phyloP scores from a whole-genome alignment of 2,113 vertebrate genomes.

The Drymodes brunneopygia region DNA sequence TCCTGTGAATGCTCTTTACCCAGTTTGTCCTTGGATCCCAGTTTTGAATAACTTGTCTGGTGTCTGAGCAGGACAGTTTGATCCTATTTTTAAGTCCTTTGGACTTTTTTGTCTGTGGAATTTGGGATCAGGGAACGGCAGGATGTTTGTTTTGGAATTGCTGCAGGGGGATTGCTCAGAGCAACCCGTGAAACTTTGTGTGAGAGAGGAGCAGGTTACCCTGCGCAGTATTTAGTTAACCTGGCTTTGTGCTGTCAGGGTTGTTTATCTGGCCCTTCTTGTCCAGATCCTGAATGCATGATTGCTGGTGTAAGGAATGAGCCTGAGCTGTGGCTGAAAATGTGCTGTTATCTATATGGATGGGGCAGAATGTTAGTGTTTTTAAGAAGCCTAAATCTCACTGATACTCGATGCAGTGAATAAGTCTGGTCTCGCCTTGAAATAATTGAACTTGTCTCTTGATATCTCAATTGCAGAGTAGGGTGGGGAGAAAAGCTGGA shows the following conservation, averaged over 20 bases:
- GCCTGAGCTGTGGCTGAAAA: background rate
- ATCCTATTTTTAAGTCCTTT: background rate
- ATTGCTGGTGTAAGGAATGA: background rate
- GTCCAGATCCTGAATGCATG: background rate
- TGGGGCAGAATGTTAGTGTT: background rate
- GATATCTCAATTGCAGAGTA: background rate
- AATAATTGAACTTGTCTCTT: background rate
- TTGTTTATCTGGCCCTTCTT: background rate
- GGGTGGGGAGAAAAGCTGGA: background rate
- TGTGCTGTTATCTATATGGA: background rate
- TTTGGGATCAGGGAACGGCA: background rate
- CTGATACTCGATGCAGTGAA: background rate
- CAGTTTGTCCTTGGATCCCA: background rate
- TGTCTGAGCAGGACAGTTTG: background rate
- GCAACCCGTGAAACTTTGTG: background rate
- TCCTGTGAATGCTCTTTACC: background rate
- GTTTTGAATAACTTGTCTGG: background rate
- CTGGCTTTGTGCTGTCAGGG: background rate
- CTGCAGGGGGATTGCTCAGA: background rate
- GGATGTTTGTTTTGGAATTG: background rate
- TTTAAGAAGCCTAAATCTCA: background rate
- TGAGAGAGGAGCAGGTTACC: background rate
- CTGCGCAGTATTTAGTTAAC: background rate
- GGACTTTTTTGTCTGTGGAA: background rate
- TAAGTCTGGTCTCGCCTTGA: background rate